Conservation (phyloP, 2,113 vertebrate genomes). For the Passerina amoena region DNA sequence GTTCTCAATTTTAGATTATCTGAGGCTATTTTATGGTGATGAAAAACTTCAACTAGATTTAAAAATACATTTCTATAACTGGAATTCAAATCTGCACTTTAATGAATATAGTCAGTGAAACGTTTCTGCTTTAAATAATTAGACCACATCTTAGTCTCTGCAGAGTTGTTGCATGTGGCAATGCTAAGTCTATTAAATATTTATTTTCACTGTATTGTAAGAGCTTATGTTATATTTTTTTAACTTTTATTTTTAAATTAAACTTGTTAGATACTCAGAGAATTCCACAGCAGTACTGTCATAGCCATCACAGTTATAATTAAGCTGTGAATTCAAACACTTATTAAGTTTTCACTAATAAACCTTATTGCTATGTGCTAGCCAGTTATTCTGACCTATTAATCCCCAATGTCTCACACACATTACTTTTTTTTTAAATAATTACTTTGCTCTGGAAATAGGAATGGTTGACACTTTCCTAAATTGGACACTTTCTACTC, state of each 20-base stretch:
- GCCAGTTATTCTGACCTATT: background rate
- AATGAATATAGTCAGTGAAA: background rate
- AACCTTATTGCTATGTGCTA: background rate
- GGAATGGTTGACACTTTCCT: background rate
- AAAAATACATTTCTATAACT: background rate
- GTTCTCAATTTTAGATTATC: background rate
- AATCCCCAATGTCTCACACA: background rate
- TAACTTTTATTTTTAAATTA: background rate
- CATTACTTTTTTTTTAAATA: background rate
- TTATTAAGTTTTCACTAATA: background rate
- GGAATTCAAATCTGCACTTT: background rate
- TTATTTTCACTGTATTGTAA: background rate
- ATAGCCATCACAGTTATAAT: background rate
- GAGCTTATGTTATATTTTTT: background rate
- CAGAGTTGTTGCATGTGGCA: background rate
- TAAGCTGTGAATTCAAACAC: constrained; percentile 6
- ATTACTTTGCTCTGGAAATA: background rate
- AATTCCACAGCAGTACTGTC: background rate
- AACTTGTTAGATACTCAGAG: background rate
- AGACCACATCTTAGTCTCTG: background rate
- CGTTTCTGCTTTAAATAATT: background rate
- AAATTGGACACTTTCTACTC: background rate
- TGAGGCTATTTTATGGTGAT: background rate
- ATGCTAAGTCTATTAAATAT: background rate
- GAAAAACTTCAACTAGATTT: background rate